These are phyloP conservation scores for Penaeus vannamei DNA, from an alignment of 1,140 invertebrate species.

Conservation along the genomic window DNA sequence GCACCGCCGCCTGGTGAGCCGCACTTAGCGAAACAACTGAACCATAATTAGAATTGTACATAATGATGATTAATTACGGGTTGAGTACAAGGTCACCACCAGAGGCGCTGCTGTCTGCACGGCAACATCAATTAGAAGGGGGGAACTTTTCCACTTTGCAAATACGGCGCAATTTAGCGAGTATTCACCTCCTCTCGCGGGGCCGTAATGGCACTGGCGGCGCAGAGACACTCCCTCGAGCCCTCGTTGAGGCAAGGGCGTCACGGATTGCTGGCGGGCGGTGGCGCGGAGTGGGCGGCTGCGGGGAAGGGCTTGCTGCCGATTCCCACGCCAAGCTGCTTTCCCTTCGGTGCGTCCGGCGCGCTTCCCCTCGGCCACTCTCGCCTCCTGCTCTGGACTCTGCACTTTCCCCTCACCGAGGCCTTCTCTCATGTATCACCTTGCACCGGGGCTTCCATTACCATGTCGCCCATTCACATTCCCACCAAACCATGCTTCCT, in stretches of 20 bases:
- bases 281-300: not conserved
- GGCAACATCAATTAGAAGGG: constrained; percentile 46
- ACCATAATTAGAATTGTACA: constrained; percentile 55
- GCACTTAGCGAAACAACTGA: constrained; percentile 54
- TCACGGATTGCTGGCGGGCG: constrained; percentile 41
- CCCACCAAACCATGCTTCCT: too few relatives aligned
- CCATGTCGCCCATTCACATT: too few relatives aligned
- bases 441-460: too few relatives aligned
- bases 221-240: constrained; percentile 23
- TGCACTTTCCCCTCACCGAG: too few relatives aligned
- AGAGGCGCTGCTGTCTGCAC: constrained; percentile 59
- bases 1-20: constrained; percentile 19
- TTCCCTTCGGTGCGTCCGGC: too few relatives aligned
- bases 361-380: too few relatives aligned
- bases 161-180: constrained; percentile 47
- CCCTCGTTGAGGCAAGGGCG: not conserved
- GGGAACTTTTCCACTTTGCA: constrained; percentile 49
- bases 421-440: too few relatives aligned
- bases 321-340: too few relatives aligned
- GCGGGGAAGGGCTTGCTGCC: too few relatives aligned
- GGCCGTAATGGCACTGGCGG: not conserved
- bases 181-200: constrained; percentile 50
- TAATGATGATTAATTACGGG: constrained; percentile 63
- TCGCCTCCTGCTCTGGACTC: too few relatives aligned
- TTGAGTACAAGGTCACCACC: constrained; percentile 52